These are phyloP conservation scores for Melanotaenia duboulayi DNA, from an alignment of 2,113 vertebrate genomes.

Conservation along the genomic window DNA sequence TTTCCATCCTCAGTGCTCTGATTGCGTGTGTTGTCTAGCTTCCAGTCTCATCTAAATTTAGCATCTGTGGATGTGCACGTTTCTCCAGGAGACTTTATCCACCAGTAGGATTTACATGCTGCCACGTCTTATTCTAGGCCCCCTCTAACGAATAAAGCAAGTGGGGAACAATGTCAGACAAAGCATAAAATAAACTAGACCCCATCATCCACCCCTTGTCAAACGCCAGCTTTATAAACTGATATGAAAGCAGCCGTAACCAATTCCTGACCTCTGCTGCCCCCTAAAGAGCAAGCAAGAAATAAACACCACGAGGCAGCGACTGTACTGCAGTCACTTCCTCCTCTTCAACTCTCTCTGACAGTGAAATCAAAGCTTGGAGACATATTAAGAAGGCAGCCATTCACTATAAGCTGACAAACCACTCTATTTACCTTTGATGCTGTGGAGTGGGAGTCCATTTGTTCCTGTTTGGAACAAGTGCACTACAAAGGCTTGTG, in stretches of 20 bases:
- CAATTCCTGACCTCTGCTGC: slow-evolving; percentile 81
- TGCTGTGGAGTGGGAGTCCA: slow-evolving; percentile 62
- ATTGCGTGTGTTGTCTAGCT: slow-evolving; percentile 66
- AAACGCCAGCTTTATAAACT: slow-evolving; percentile 69
- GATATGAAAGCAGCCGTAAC: slow-evolving; percentile 68
- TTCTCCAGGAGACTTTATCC: slow-evolving; percentile 55
- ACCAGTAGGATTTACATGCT: slow-evolving; percentile 40
- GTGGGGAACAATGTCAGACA: slow-evolving; percentile 33
- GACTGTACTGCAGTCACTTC: slow-evolving; percentile 40
- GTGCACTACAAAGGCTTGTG: slow-evolving; percentile 59
- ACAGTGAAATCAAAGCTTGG: slow-evolving; percentile 61
- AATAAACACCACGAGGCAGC: slow-evolving; percentile 36
- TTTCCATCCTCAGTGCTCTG: slow-evolving; percentile 61
- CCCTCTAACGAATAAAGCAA: slow-evolving; percentile 17
- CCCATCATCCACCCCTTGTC: slow-evolving; percentile 73
- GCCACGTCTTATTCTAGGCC: slow-evolving; percentile 7
- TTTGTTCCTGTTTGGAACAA: slow-evolving; percentile 62
- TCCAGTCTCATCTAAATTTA: slow-evolving; percentile 78
- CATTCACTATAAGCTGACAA: slow-evolving; percentile 57
- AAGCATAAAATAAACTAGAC: slow-evolving; percentile 67
- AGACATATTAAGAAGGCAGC: slow-evolving; percentile 52
- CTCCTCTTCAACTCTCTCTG: slow-evolving; percentile 23
- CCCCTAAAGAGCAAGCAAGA: slow-evolving; percentile 74
- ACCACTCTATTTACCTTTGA: slow-evolving; percentile 71
- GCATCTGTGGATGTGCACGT: slow-evolving; percentile 57